phyloP scores from a whole-genome alignment of 2,113 vertebrate species.

The Triplophysa rosa region DNA sequence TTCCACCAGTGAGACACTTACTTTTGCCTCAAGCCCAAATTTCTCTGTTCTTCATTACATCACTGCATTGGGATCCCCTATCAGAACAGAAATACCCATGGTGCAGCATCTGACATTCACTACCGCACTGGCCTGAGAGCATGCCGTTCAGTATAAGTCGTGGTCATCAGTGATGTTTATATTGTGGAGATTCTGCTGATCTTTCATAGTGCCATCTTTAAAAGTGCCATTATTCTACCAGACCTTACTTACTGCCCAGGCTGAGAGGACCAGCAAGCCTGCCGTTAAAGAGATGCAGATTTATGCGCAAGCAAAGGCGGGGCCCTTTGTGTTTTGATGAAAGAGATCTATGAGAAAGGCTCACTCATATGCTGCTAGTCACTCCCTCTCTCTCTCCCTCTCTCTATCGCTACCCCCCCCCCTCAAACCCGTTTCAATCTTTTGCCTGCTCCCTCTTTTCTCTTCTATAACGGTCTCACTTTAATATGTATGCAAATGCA shows the following conservation, averaged over 20 bases:
- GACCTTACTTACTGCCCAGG: conserved; percentile 51
- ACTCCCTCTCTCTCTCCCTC: conserved; percentile 45
- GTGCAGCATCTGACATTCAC: background rate
- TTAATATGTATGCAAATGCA: conserved; percentile 69
- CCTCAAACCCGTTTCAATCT: conserved; percentile 40
- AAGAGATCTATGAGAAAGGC: conserved; percentile 62
- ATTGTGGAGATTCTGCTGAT: background rate
- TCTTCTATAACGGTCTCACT: conserved; percentile 63
- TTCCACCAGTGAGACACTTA: background rate
- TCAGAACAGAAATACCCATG: background rate
- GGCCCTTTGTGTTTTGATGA: conserved; percentile 59
- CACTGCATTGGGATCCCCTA: background rate
- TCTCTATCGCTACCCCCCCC: conserved; percentile 24
- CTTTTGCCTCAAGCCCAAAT: no score
- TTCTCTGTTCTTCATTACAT: background rate
- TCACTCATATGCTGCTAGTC: conserved; percentile 57
- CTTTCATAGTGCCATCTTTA: conserved; percentile 19
- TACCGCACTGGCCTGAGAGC: background rate
- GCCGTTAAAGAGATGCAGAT: conserved; percentile 59
- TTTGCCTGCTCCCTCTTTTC: conserved; percentile 53
- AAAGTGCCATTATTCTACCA: conserved; percentile 37
- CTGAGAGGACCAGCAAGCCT: conserved; percentile 37
- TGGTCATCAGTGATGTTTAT: background rate
- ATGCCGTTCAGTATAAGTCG: background rate
- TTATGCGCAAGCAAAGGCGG: conserved; percentile 59